Base-by-base conservation (phyloP, 2,888 invertebrate genomes). In the Pristionchus exspectatus region DNA sequence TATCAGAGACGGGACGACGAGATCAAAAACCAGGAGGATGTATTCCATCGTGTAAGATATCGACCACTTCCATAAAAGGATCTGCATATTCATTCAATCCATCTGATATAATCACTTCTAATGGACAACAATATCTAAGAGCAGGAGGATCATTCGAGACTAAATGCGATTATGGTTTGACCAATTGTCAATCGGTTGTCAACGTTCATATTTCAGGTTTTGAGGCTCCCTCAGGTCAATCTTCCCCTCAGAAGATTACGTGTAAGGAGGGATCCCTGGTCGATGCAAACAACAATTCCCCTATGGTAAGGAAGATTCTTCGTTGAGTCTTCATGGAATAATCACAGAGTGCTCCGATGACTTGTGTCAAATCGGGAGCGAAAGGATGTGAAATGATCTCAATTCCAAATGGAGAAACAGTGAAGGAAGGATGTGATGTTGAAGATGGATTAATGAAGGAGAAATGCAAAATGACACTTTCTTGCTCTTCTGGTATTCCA, bases 11-110 rank as follows among this genome's bases (percentile, higher is more conserved):
- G 7, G 72, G 72, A 24, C 69, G 66, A 18, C 50, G 38, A 21
- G 50, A 44, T 72, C 69, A 87, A 30, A 66, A 87, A 16, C 87
- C 87, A 14, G 87, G 87, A 44, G 56, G 87, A 44, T 87, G 87
- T 54, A 27, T 54, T 69, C 87, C 87, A 4, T n/a, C 72, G 18
- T 87, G 87, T n/a, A 56, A 85, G 63, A 56, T 85, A 14, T 63
- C 85, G 12, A 38, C 56, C 2, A 18, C 56, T 30, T 33, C 85
- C 18, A 33, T n/a, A 18, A 56, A 33, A 21, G 85, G 85, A 85
- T 44, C 85, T 56, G 10, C 85, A 12, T 59, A 33, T 54, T 59
- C 85, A 18, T 59, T 63, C 44, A 9, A 59, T 59, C 59, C 56
- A 9, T 56, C 85, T 21, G 63, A 63, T 59, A 16, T 63, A 2